Evolutionary conservation across 2,113 vertebrate species (phyloP), one percentile per base, ranked within the genome.

Genomic region (Lepisosteus oculatus): DNA sequence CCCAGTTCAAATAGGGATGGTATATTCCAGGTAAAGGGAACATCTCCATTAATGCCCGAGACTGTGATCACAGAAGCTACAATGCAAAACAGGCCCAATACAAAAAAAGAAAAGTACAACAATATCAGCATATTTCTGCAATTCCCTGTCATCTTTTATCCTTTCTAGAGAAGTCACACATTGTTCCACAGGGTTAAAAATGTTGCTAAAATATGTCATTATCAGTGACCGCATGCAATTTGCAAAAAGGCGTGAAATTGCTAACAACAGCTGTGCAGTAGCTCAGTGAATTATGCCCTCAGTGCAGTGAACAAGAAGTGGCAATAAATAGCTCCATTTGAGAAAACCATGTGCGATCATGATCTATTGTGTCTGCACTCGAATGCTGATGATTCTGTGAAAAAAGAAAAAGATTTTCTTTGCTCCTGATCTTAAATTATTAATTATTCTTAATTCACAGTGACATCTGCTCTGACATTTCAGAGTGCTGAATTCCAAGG

Each of bases 121-220:
- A 3, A 17, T 56, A 68, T 73, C 67, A 67, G 65, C 72, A 73
- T 62, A 62, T 68, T 55, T 65, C 61, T 17, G 69, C 57, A 54
- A 55, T 54, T 62, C 11, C 47, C 55, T 66, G 6, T 71, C 54
- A 67, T 72, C 67, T 57, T 66, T 51, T 64, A 55, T 69, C 67
- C 64, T 55, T 72, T 70, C 61, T 65, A 17, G 63, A 68, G 55
- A 79, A 76, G 57, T 70, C 68, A 67, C 70, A 72, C 65, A 43
- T 69, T 67, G 78, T 75, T 82, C 69, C 29, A 41, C 47, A 7
- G 72, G 66, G 76, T 82, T 78, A 83, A 81, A 79, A 77, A 78
- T 77, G 74, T 61, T 51, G 61, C 44, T 59, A 57, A 78, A 81
- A 79, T 72, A 71, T 69, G 69, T 81, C 79, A 73, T 78, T 72